Base-by-base conservation (phyloP, 2,888 invertebrate species). In the Ophion costatus region DNA sequence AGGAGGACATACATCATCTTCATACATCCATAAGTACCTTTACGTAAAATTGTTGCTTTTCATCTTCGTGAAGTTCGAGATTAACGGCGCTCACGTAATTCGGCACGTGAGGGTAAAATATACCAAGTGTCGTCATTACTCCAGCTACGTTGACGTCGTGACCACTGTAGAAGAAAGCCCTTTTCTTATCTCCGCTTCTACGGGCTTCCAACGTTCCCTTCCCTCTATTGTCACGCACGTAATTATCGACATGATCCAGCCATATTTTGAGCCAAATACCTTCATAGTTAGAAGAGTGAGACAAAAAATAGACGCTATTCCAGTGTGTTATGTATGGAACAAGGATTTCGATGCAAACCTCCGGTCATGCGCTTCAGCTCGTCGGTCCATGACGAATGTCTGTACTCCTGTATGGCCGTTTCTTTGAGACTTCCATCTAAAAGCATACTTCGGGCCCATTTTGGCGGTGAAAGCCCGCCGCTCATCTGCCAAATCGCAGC, bases 381-480 rank as follows among this genome's bases (percentile, higher is more conserved):
- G 78, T 94, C 94, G 86, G 94, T 95, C 84, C 94, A 94, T 87
- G 94, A 95, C 94, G 95, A 95, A 92, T 95, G 94, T 14, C 94
- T 94, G 85, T 95, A 95, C 85, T 95, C 95, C 84, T 95, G 85
- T 81, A 94, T 92, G 0, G 95, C 95, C 10, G 94, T 92, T 57
- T 95, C 94, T 91, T 94, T 93, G 20, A 95, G 92, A 93, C 94
- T 94, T 92, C 95, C 94, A 80, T 95, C 94, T 0, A 91, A 90
- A 69, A 91, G 92, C 1, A 95, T 94, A 69, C 94, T 94, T 86
- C 94, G 94, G 3, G 95, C 94, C 95, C 95, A 95, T 90, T 94
- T 94, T 10, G 95, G 95, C 90, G 95, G 94, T 0, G 94, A 92
- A 83, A 95, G 94, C 9, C 80, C 80, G 14, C 59, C 80, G 38